A percentile compares a stretch with the other conserved stretches of the same genome.
Conservation (phyloP, 2,113 vertebrate genomes). For the Odontesthes bonariensis region DNA sequence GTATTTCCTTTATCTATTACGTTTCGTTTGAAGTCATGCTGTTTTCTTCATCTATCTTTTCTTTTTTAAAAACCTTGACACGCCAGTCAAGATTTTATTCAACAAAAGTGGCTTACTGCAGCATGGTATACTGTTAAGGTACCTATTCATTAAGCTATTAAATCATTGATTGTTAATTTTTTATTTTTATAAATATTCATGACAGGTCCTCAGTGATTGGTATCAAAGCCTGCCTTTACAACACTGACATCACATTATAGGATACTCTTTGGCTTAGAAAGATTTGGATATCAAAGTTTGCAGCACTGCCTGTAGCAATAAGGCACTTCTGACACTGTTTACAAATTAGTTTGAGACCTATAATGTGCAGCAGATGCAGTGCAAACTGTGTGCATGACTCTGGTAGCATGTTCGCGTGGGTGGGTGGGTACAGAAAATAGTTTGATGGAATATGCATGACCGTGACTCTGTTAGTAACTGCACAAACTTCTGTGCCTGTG, state of each 20-base stretch:
- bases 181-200: constrained; percentile 27
- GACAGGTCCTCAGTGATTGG: constrained; percentile 18
- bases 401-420: constrained; percentile 35
- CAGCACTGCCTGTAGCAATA: constrained; percentile 34
- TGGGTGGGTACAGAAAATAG: constrained; percentile 33
- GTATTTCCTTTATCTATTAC: constrained; percentile 64
- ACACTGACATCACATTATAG: constrained; percentile 38
- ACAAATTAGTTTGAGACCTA: constrained; percentile 39
- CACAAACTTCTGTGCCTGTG: constrained; percentile 11
- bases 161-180: constrained; percentile 10
- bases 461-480: constrained; percentile 10
- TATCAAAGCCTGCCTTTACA: constrained; percentile 34
- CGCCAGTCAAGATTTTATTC: constrained; percentile 37
- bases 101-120: constrained; percentile 9
- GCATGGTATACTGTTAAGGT: constrained; percentile 14
- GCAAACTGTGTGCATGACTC: constrained; percentile 41
- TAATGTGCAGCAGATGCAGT: constrained; percentile 41
- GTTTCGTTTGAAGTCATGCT: constrained; percentile 45
- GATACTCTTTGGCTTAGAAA: constrained; percentile 18
- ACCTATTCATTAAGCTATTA: constrained; percentile 40
- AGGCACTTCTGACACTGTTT: constrained; percentile 52
- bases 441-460: constrained; percentile 51
- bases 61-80: constrained; percentile 38
- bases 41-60: constrained; percentile 49
- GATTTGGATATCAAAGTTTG: constrained; percentile 56